A percentile compares a stretch with the other conserved stretches of the same genome.
Evolutionary conservation across 2,797 vertebrate genomes (phyloP).

Genomic region (Oryzias dopingdopingensis): DNA sequence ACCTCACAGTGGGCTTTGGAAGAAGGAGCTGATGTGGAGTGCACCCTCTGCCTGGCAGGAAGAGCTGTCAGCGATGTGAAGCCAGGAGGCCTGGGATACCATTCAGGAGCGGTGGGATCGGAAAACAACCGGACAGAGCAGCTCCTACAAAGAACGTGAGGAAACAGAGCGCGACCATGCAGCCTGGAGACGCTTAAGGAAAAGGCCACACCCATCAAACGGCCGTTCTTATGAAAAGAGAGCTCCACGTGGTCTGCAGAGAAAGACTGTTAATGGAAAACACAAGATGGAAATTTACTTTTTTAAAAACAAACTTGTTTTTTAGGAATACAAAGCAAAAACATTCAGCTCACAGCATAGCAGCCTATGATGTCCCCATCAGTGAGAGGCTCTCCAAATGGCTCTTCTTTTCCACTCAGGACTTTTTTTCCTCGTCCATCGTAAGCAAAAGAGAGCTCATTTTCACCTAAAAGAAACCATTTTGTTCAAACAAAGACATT

Average conservation of each 20-base stretch:
- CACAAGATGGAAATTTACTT: neutral
- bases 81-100: slow-evolving; percentile 76
- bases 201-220: slow-evolving; percentile 81
- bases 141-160: slow-evolving; percentile 86
- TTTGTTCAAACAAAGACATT: neutral
- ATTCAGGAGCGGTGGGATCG: slow-evolving; percentile 75
- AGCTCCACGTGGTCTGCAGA: slow-evolving; percentile 74
- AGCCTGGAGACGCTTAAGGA: slow-evolving; percentile 62
- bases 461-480: slow-evolving; percentile 76
- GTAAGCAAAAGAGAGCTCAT: slow-evolving; percentile 85
- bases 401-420: slow-evolving; percentile 76
- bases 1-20: slow-evolving; percentile 83
- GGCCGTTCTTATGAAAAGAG: slow-evolving; percentile 86
- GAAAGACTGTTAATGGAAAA: slow-evolving; percentile 72
- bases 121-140: slow-evolving; percentile 82
- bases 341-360: slow-evolving; percentile 81
- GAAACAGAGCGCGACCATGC: slow-evolving; percentile 74
- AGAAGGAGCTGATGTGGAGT: slow-evolving; percentile 58
- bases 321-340: neutral
- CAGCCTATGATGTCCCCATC: slow-evolving; percentile 89
- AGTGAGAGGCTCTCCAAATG: slow-evolving; percentile 83
- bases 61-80: slow-evolving; percentile 75
- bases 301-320: neutral
- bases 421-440: slow-evolving; percentile 82
- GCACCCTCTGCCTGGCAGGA: slow-evolving; percentile 65